Evolutionary conservation across 2,797 vertebrate genomes (phyloP).

Genomic region (Cyprinodon diabolis): DNA sequence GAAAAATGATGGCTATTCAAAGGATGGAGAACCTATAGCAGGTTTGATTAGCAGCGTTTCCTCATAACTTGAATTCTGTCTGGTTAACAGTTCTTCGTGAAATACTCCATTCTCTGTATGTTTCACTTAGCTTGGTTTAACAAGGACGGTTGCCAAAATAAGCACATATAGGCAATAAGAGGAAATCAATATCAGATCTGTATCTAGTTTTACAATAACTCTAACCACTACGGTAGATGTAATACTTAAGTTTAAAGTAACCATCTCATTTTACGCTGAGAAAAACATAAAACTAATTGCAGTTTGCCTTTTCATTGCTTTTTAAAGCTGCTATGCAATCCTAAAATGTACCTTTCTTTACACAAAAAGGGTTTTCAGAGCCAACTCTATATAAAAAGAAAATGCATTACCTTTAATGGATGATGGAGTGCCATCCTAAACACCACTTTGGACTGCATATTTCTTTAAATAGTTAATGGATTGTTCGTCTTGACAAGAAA

Average conservation of each 20-base stretch:
- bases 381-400: not conserved
- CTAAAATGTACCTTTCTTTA: not conserved
- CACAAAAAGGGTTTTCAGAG: not conserved
- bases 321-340: not conserved
- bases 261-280: not conserved
- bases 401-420: not conserved
- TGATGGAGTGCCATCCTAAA: no score
- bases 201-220: not conserved
- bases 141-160: conserved; percentile 16
- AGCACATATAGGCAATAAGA: conserved; percentile 13
- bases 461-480: no score
- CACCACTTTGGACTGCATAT: no score
- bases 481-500: no score
- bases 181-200: not conserved
- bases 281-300: not conserved
- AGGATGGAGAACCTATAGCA: conserved; percentile 44
- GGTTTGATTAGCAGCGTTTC: conserved; percentile 43
- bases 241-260: not conserved
- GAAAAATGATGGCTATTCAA: conserved; percentile 38
- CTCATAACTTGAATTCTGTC: conserved; percentile 32
- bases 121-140: conserved; percentile 22
- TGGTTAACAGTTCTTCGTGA: conserved; percentile 23
- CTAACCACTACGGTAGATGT: not conserved
- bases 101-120: conserved; percentile 12
- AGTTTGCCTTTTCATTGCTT: not conserved